Evolutionary conservation across 2,797 vertebrate genomes (phyloP).

Genomic region (Cygnus olor): DNA sequence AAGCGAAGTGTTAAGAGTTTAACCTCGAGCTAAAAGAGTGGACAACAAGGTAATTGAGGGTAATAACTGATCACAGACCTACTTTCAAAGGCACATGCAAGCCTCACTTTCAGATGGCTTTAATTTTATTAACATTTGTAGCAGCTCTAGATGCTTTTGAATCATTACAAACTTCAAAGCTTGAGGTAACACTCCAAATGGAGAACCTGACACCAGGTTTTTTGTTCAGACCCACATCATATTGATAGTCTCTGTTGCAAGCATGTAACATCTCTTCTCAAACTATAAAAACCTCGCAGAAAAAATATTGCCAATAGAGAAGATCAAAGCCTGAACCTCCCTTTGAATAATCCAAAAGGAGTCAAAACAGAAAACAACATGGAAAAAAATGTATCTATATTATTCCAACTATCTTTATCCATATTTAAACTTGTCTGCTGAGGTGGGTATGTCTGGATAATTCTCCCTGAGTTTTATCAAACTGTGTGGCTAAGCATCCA

Average conservation of each 20-base stretch:
- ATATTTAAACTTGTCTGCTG: constrained; percentile 42
- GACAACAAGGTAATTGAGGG: constrained; percentile 97
- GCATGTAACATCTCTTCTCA: constrained; percentile 59
- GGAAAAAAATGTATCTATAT: neutral
- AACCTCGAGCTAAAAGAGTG: constrained; percentile 93
- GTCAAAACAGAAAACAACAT: constrained; percentile 67
- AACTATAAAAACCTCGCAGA: constrained; percentile 66
- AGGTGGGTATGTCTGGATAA: neutral
- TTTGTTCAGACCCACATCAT: constrained; percentile 54
- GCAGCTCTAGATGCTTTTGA: constrained; percentile 82
- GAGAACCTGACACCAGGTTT: constrained; percentile 74
- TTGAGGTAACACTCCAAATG: constrained; percentile 76
- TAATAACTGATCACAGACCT: constrained; percentile 93
- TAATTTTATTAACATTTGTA: constrained; percentile 98
- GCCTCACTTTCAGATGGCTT: constrained; percentile 89
- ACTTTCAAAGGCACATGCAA: constrained; percentile 84
- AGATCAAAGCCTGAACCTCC: constrained; percentile 70
- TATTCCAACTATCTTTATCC: constrained; percentile 31
- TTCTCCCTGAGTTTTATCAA: neutral
- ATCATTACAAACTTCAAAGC: constrained; percentile 82
- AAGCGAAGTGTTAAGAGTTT: constrained; percentile 95
- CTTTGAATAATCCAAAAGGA: constrained; percentile 64
- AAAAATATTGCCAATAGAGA: constrained; percentile 49
- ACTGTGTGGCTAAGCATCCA: neutral
- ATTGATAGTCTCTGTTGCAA: constrained; percentile 35